Evolutionary conservation across 2,888 invertebrate genomes (phyloP).

Genomic region (Microctonus aethiopoides): DNA sequence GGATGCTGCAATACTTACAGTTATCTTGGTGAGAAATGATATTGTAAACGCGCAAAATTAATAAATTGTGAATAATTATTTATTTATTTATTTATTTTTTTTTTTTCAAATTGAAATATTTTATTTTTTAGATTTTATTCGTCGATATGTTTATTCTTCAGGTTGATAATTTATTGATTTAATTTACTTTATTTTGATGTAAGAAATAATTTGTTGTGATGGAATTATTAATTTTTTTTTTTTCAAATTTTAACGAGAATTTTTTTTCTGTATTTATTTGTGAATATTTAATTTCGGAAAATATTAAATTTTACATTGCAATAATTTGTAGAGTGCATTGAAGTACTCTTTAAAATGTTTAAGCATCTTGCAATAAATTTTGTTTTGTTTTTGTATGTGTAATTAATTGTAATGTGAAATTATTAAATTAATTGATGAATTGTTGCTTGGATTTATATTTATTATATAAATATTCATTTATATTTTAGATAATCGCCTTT

Average conservation of each 20-base stretch:
- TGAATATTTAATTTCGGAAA: too few species aligned
- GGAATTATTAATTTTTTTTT: neutral
- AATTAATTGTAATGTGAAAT: too few species aligned
- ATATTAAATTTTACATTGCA: too few species aligned
- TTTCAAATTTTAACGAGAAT: too few species aligned
- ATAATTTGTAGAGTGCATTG: too few species aligned
- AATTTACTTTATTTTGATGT: neutral
- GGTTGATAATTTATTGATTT: neutral
- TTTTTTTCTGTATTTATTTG: too few species aligned
- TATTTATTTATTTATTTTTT: neutral
- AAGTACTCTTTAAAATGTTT: too few species aligned
- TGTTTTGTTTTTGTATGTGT: neutral
- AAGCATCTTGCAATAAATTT: too few species aligned
- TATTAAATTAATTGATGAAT: too few species aligned
- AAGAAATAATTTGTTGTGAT: neutral
- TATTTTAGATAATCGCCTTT: neutral
- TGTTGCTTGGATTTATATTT: too few species aligned
- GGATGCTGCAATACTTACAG: conserved; percentile 48
- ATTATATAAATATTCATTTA: too few species aligned
- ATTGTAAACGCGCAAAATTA: neutral
- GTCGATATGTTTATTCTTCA: neutral
- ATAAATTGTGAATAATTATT: neutral
- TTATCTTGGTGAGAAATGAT: conserved; percentile 33
- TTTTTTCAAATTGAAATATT: neutral
- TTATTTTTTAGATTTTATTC: neutral